Base-by-base conservation (phyloP, 2,888 invertebrate genomes). In the Sisyra nigra region DNA sequence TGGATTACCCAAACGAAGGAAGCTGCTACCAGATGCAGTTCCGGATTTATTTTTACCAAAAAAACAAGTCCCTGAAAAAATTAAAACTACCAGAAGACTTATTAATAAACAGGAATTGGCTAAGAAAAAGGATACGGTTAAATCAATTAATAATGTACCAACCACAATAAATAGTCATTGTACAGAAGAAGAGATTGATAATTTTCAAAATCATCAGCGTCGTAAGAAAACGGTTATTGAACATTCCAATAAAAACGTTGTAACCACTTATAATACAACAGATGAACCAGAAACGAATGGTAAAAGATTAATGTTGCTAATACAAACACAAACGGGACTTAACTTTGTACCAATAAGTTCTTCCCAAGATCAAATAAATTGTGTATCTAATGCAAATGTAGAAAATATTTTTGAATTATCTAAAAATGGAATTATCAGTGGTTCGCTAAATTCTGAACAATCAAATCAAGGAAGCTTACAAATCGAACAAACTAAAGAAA, bases 1-100 rank as follows among this genome's bases (percentile, higher is more conserved):
- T 31, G 69, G 69, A n/a, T 56, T 69, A 48, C 69, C 69, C 45
- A 59, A 64, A 47, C 55, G 69, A 45, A 65, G 63, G 49, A 62
- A 68, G 45, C 54, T 70, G 48, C 61, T 63, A 48, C 54, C 59
- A 41, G 66, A 65, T 44, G 68, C 68, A 3, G 59, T 68, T 33
- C 70, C 69, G 5, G 55, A 60, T 46, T 42, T 40, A 44, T 55
- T 56, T 44, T 48, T 60, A 43, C 52, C 46, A 41, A 46, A 46
- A 49, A 8, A 18, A 10, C 18, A 15, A 33, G 18, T n/a, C 17
- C 7, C 8, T 14, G 37, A 46, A 40, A 33, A 30, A 24, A 7
- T 38, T 18, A 38, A 14, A 18, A 10, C 17, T 38, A 34, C 8
- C 9, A 34, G 15, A 34, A 7, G 14, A 8, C 11, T 34, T 14